phyloP scores from a whole-genome alignment of 2,797 vertebrate genomes.

The Myioborus melanocephalus region DNA sequence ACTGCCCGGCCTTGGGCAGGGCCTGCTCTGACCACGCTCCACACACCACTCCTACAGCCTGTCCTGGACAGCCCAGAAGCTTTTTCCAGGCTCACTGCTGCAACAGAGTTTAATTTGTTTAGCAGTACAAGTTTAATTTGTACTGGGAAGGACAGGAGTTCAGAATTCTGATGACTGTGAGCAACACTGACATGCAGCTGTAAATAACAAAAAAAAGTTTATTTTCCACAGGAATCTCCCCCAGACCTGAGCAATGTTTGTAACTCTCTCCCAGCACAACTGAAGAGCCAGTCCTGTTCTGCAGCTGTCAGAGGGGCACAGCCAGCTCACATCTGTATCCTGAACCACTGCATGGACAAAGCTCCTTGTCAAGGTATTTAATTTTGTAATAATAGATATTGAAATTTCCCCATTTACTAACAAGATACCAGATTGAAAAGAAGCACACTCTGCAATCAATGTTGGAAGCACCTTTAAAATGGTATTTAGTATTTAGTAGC shows the following conservation, averaged over 20 bases:
- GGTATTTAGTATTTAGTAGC: neutral
- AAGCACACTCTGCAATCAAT: neutral
- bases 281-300: neutral
- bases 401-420: neutral
- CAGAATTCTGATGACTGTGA: neutral
- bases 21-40: neutral
- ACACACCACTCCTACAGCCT: neutral
- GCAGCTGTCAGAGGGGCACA: conserved; percentile 16
- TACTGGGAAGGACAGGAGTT: neutral
- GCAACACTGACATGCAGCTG: neutral
- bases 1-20: fast-evolving
- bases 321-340: neutral
- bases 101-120: neutral
- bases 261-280: neutral
- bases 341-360: neutral
- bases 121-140: neutral
- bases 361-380: neutral
- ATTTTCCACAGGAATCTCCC: neutral
- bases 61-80: neutral
- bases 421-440: neutral
- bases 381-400: neutral
- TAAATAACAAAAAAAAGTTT: neutral
- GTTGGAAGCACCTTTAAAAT: neutral
- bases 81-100: neutral
- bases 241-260: neutral